phyloP scores from a whole-genome alignment of 1,140 invertebrate genomes.

The Drosophila ficusphila region DNA sequence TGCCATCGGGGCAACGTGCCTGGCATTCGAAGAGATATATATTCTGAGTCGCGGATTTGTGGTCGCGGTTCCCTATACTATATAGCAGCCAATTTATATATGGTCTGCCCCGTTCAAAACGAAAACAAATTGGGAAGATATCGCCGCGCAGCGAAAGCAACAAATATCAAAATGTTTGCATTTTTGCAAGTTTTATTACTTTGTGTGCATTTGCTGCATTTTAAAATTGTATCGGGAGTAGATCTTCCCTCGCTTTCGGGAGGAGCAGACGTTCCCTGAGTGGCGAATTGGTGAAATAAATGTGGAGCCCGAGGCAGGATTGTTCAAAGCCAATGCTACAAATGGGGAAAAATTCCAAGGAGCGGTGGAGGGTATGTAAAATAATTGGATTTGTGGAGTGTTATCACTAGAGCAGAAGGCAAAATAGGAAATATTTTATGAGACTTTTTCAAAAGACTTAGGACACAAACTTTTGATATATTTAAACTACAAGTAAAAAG shows the following conservation, averaged over 20 bases:
- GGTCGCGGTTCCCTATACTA: constrained; percentile 45
- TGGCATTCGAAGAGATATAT: constrained; percentile 57
- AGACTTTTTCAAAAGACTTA: constrained; percentile 38
- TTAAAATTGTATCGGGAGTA: constrained; percentile 63
- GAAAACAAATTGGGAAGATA: constrained; percentile 71
- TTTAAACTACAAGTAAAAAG: background rate
- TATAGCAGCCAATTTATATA: constrained; percentile 64
- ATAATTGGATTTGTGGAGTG: too few relatives aligned
- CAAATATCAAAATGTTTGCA: constrained; percentile 64
- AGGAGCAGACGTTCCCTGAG: constrained; percentile 7
- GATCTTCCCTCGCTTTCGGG: constrained; percentile 44
- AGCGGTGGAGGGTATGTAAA: constrained; percentile 18
- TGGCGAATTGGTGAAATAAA: constrained; percentile 18
- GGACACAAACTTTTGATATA: constrained; percentile 20
- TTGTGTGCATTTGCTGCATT: constrained; percentile 80
- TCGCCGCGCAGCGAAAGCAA: constrained; percentile 39
- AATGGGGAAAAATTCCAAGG: background rate
- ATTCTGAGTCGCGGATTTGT: constrained; percentile 49
- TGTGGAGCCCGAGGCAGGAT: constrained; percentile 26
- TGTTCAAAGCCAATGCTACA: constrained; percentile 39
- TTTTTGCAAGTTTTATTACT: constrained; percentile 76
- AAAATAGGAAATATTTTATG: background rate
- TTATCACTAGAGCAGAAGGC: background rate
- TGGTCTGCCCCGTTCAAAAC: constrained; percentile 62
- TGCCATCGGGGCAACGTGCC: constrained; percentile 75